Conservation (phyloP, 2,797 vertebrate genomes). For the Tadarida brasiliensis region DNA sequence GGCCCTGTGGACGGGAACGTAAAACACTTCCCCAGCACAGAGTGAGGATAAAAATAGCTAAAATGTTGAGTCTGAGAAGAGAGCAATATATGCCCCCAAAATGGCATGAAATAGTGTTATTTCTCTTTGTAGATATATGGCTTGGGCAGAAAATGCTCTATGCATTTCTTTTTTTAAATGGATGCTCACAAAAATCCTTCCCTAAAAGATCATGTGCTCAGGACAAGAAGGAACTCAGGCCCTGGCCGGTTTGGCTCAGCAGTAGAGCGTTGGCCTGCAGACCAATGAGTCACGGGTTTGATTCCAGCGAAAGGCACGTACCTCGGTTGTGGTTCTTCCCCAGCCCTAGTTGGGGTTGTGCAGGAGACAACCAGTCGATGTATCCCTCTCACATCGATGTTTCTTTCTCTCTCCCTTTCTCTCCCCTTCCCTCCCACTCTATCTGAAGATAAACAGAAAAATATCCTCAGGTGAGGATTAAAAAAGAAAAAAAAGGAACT, state of each 20-base stretch:
- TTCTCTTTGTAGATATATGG: slow-evolving; percentile 11
- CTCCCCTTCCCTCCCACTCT: too few relatives aligned
- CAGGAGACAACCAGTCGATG: too few relatives aligned
- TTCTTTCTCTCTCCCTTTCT: too few relatives aligned
- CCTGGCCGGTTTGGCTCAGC: too few relatives aligned
- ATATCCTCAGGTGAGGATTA: too few relatives aligned
- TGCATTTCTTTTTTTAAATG: not conserved
- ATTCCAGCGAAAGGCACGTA: too few relatives aligned
- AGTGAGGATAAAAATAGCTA: not conserved
- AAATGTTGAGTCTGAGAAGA: slow-evolving; percentile 28
- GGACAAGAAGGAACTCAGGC: not conserved
- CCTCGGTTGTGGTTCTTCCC: too few relatives aligned
- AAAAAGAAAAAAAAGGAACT: not conserved
- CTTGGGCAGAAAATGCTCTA: not conserved
- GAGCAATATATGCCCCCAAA: not conserved
- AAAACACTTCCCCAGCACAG: not conserved
- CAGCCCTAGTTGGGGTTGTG: too few relatives aligned
- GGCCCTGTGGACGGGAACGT: not conserved
- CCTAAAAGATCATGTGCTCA: not conserved
- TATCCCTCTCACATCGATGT: too few relatives aligned
- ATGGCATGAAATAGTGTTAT: not conserved
- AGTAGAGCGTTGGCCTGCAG: too few relatives aligned
- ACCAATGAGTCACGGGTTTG: too few relatives aligned
- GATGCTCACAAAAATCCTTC: slow-evolving; percentile 49
- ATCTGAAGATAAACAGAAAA: too few relatives aligned